Evolutionary conservation across 2,888 invertebrate genomes (phyloP).

Genomic region (Diarsia mendica): DNA sequence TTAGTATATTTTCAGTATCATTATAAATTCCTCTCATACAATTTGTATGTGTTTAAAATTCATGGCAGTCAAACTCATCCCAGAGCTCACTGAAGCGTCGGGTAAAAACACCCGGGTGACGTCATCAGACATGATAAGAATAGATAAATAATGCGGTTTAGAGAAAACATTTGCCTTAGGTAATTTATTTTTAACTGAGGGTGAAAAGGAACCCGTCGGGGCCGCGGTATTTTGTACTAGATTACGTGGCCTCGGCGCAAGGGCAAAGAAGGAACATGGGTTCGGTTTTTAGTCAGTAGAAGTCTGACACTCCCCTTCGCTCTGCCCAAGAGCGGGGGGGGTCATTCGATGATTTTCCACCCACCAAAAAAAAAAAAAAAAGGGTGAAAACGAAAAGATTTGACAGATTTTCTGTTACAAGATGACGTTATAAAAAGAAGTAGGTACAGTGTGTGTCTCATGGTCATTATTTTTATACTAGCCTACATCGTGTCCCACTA

Average conservation of each 20-base stretch:
- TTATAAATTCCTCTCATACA: conserved; percentile 49
- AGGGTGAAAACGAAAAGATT: neutral
- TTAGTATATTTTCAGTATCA: conserved; percentile 1
- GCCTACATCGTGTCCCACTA: too few species aligned
- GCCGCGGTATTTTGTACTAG: too few species aligned
- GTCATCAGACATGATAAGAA: conserved; percentile 47
- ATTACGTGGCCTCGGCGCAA: too few species aligned
- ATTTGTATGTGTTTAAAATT: conserved; percentile 53
- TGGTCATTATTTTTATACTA: too few species aligned
- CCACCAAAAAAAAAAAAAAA: too few species aligned
- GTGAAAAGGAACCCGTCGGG: neutral
- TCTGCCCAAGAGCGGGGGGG: too few species aligned
- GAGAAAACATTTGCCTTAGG: conserved; percentile 11
- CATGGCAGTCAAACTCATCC: conserved; percentile 45
- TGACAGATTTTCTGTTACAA: neutral
- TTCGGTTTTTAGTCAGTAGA: too few species aligned
- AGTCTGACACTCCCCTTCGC: too few species aligned
- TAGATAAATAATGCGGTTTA: conserved; percentile 20
- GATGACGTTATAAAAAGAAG: neutral
- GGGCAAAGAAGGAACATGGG: too few species aligned
- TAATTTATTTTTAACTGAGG: conserved; percentile 5
- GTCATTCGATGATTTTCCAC: too few species aligned
- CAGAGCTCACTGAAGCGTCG: conserved; percentile 3
- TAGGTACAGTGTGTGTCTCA: too few species aligned
- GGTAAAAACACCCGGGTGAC: conserved; percentile 43